phyloP scores from a whole-genome alignment of 2,888 invertebrate species.

The Marasmarcha lunaedactyla region DNA sequence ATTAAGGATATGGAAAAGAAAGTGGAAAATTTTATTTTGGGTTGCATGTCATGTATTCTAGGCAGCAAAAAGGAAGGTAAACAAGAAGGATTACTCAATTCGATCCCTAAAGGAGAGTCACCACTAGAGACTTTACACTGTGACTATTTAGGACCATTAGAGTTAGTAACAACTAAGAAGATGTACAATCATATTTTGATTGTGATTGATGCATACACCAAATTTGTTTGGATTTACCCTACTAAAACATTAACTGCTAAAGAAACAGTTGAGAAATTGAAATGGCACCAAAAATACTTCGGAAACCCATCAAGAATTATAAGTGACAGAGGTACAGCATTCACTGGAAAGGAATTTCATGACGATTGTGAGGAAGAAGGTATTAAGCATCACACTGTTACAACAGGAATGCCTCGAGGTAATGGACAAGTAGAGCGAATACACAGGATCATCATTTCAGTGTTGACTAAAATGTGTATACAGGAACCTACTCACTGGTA shows the following conservation, averaged over 20 bases:
- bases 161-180: not conserved
- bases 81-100: not conserved
- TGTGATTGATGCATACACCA: not conserved
- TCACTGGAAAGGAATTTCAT: not conserved
- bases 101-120: not conserved
- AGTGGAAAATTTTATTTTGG: not conserved
- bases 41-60: not conserved
- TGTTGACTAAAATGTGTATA: conserved; percentile 4
- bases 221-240: not conserved
- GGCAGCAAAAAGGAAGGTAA: not conserved
- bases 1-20: not conserved
- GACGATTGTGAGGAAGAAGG: conserved; percentile 1
- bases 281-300: not conserved
- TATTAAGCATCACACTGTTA: not conserved
- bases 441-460: conserved; percentile 1
- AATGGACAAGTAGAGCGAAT: conserved; percentile 1
- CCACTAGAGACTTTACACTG: not conserved
- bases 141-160: not conserved
- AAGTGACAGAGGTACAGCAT: conserved; percentile 1
- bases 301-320: not conserved
- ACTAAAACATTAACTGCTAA: conserved; percentile 1
- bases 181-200: not conserved
- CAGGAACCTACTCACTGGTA: conserved; percentile 4
- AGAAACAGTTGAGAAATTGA: not conserved
- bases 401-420: not conserved